Conservation (phyloP, 2,113 vertebrate genomes). For the Pitta sordida region DNA sequence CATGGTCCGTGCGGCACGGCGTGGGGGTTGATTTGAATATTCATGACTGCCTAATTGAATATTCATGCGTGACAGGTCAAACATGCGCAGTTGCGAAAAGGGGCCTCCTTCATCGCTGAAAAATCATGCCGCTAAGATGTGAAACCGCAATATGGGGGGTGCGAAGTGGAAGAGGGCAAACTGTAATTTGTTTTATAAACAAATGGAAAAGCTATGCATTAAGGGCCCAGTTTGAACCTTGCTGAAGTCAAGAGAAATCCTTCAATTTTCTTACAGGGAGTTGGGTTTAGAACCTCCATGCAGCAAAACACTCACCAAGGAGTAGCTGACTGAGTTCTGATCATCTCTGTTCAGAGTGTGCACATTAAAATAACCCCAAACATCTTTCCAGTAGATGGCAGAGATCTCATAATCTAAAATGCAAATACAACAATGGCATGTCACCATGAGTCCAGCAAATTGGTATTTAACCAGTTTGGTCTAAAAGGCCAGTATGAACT, state of each 20-base stretch:
- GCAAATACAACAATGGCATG: background rate
- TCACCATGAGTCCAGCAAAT: background rate
- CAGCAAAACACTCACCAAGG: background rate
- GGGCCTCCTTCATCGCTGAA: no score
- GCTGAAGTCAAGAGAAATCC: background rate
- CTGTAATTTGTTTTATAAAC: background rate
- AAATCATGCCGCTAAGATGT: no score
- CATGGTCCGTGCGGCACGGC: no score
- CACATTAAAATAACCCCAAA: conserved; percentile 10
- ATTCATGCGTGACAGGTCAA: no score
- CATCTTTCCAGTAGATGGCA: conserved; percentile 9
- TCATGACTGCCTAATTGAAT: no score
- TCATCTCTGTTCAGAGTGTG: background rate
- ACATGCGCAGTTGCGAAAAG: no score
- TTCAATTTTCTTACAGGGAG: background rate
- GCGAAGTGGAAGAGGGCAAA: no score
- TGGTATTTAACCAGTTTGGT: background rate
- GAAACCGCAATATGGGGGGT: no score
- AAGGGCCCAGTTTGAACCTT: background rate
- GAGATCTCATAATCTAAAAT: background rate
- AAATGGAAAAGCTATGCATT: background rate
- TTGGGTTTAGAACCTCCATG: background rate
- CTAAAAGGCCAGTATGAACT: background rate
- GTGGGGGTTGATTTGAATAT: no score
- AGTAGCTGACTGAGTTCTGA: background rate